A percentile compares a stretch with the other conserved stretches of the same genome.
These are phyloP conservation scores for Drosophila engyochracea DNA, from an alignment of 2,888 invertebrate species.

Conservation along the genomic window DNA sequence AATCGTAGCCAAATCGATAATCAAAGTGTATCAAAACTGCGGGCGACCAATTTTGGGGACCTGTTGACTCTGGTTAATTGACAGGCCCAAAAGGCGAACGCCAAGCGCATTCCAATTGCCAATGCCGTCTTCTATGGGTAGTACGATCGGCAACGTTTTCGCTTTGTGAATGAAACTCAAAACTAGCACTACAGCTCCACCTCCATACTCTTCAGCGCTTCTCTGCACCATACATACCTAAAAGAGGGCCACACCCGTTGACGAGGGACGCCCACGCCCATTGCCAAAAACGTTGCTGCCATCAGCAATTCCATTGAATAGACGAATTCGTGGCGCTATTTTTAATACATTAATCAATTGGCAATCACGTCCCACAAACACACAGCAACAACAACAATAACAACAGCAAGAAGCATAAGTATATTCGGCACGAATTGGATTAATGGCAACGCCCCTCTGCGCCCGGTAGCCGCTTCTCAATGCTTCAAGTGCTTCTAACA, in stretches of 20 bases:
- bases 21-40: conserved; percentile 77
- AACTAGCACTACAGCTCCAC: conserved; percentile 4
- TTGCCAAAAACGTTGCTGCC: conserved; percentile 48
- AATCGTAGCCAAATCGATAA: conserved; percentile 37
- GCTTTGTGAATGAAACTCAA: conserved; percentile 61
- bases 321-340: conserved; percentile 57
- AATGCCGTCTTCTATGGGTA: neutral
- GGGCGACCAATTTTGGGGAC: conserved; percentile 54
- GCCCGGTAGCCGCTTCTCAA: conserved; percentile 19
- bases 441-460: conserved; percentile 37
- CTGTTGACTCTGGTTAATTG: conserved; percentile 41
- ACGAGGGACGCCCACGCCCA: conserved; percentile 12
- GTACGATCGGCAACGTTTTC: conserved; percentile 25
- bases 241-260: conserved; percentile 16
- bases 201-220: neutral
- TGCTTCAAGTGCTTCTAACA: conserved; percentile 33
- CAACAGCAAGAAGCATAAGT: conserved; percentile 4
- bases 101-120: conserved; percentile 49
- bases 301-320: conserved; percentile 42
- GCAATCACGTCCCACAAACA: conserved; percentile 52
- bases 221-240: neutral
- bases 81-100: conserved; percentile 43
- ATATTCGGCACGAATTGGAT: conserved; percentile 29
- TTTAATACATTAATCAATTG: conserved; percentile 74
- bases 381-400: conserved; percentile 11